A percentile compares a stretch with the other conserved stretches of the same genome.
These are phyloP conservation scores for Thamnophis sirtalis DNA, from an alignment of 2,113 vertebrate species.

Conservation along the genomic window DNA sequence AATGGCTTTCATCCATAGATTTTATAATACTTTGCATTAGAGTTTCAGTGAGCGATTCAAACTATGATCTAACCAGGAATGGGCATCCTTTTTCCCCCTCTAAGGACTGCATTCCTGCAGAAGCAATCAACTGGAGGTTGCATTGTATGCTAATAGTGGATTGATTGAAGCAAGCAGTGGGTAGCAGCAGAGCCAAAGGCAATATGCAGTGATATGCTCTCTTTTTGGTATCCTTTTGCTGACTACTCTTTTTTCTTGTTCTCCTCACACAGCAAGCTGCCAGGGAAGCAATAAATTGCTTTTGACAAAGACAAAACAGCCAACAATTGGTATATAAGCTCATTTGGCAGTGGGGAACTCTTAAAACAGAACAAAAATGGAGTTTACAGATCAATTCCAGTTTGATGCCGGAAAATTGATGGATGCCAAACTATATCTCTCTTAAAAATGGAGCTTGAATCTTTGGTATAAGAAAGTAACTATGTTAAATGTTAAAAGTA, in stretches of 20 bases:
- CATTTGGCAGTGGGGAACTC: not conserved
- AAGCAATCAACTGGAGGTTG: not conserved
- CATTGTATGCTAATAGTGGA: not conserved
- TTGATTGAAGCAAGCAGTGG: not conserved
- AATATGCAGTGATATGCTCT: not conserved
- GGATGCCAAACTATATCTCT: not conserved
- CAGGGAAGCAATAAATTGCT: not conserved
- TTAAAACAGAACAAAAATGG: not conserved
- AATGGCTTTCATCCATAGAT: not conserved
- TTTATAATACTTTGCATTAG: not conserved
- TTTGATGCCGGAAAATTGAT: not conserved
- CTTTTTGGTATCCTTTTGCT: not conserved
- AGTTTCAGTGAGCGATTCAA: not conserved
- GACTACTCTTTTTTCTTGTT: not conserved
- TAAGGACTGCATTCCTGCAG: not conserved
- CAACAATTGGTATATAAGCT: not conserved
- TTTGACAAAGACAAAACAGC: not conserved
- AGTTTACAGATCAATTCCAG: not conserved
- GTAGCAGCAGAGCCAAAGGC: not conserved
- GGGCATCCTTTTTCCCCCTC: not conserved
- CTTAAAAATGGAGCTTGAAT: not conserved
- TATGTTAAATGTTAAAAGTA: not conserved
- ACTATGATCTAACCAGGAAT: not conserved
- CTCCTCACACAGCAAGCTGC: not conserved
- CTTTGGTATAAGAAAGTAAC: not conserved